Percentiles rank a stretch among this genome's conserved stretches.
Conservation (phyloP, 2,113 vertebrate genomes). For the Copsychus sechellarum region DNA sequence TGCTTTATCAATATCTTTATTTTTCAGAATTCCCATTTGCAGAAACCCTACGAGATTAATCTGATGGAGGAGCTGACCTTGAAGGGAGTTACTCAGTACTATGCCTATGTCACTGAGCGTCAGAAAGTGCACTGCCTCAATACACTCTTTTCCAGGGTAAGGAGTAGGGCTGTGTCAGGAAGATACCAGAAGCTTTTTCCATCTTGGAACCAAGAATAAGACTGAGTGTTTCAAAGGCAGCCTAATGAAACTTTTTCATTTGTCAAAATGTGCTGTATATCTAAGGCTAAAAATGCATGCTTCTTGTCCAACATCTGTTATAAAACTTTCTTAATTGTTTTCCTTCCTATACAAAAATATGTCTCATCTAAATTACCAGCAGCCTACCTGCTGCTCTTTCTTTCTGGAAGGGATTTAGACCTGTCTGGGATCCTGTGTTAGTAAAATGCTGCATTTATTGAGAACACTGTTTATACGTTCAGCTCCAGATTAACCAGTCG, state of each 20-base stretch:
- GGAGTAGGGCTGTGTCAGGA: neutral
- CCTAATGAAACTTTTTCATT: neutral
- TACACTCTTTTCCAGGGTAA: conserved; percentile 97
- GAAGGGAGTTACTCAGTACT: conserved; percentile 99
- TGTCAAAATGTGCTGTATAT: neutral
- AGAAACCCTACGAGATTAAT: conserved; percentile 99
- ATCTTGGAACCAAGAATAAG: neutral
- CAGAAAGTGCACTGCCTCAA: conserved; percentile 99
- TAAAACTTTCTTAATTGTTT: neutral
- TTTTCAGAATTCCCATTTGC: conserved; percentile 89
- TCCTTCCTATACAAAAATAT: neutral
- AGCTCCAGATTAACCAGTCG: conserved; percentile 99
- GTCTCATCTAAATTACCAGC: neutral
- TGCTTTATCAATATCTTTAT: neutral
- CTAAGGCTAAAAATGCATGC: neutral
- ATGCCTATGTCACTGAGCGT: conserved; percentile 97
- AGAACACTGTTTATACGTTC: neutral
- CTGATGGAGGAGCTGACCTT: conserved; percentile 98
- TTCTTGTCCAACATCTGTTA: neutral
- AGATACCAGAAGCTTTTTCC: neutral
- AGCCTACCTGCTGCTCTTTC: neutral
- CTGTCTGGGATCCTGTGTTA: neutral
- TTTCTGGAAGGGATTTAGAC: neutral
- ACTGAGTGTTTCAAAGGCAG: neutral
- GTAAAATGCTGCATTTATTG: neutral